These are phyloP conservation scores for Diadophis punctatus DNA, from an alignment of 2,113 vertebrate genomes.

Conservation along the genomic window DNA sequence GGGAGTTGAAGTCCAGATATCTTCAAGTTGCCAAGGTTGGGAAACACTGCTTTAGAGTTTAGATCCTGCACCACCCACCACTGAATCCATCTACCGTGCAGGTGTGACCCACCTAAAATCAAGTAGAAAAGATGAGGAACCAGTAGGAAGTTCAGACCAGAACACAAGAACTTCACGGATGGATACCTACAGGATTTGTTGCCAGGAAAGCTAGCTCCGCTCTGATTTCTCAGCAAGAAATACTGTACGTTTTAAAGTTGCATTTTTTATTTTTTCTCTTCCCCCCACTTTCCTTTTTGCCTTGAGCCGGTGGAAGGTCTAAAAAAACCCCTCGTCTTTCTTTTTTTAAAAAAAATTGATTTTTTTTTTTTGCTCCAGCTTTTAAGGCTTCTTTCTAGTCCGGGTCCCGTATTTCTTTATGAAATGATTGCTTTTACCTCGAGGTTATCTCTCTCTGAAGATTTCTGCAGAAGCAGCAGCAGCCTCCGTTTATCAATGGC, in stretches of 20 bases:
- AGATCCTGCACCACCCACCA: neutral
- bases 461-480: constrained; percentile 1
- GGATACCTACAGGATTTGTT: fast-evolving
- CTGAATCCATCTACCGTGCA: neutral
- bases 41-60: neutral
- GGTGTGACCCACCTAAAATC: neutral
- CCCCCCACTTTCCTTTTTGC: fast-evolving
- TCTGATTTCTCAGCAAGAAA: constrained; percentile 29
- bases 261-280: neutral
- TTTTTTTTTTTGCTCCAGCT: neutral
- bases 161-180: fast-evolving
- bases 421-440: constrained; percentile 26
- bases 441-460: constrained; percentile 24
- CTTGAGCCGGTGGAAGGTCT: neutral
- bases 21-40: too few species aligned
- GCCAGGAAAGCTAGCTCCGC: neutral
- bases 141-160: too few species aligned
- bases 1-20: too few species aligned
- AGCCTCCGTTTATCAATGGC: neutral
- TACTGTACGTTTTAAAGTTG: too few species aligned
- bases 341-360: neutral
- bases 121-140: neutral
- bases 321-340: neutral
- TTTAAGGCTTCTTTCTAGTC: neutral
- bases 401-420: neutral